Evolutionary conservation across 2,888 invertebrate species (phyloP), one percentile per base, ranked within the genome.

Genomic region (Mesorhabditis spiculigera): DNA sequence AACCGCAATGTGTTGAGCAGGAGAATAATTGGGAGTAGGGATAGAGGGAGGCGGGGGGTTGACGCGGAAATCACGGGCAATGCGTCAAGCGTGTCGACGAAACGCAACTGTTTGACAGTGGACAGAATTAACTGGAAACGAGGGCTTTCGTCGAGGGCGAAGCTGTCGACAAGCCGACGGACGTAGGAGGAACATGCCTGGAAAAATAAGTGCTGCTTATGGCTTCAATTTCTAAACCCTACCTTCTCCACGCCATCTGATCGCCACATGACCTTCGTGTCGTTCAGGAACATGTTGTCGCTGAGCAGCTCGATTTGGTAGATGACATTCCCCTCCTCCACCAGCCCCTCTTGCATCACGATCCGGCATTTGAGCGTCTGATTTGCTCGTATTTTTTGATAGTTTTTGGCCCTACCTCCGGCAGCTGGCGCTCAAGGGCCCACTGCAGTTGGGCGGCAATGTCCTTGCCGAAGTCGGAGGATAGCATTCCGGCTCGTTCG

Each of bases 111-210:
- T 76, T 81, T 83, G 10, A 84, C 79, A 42, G 82, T 81, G 6
- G 84, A 84, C 5, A 84, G 76, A 5, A 84, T 75, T 61, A 84
- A 71, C 70, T 84, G 84, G 66, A 84, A 83, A 6, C 84, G 78
- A 42, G 78, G 80, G 41, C 78, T 73, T 65, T 79, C 75, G 67
- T 79, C 78, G 50, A 82, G 71, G 63, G 77, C 68, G 64, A 84
- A 83, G 28, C 72, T 73, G 65, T 78, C 75, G 64, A 79, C 80
- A 66, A 84, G 69, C 70, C 77, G 75, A 16, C 72, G 74, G 5
- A 82, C 82, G 63, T 77, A 83, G 5, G 78, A 80, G 4, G 84
- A 75, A 66, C 84, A 84, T 42, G 73, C 69, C 83, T 83, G 75
- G 10, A 63, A 6, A 6, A 28, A 28, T 42, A 28, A 28, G 6